Conservation (phyloP, 2,888 invertebrate genomes). For the Hanleya hanleyi region DNA sequence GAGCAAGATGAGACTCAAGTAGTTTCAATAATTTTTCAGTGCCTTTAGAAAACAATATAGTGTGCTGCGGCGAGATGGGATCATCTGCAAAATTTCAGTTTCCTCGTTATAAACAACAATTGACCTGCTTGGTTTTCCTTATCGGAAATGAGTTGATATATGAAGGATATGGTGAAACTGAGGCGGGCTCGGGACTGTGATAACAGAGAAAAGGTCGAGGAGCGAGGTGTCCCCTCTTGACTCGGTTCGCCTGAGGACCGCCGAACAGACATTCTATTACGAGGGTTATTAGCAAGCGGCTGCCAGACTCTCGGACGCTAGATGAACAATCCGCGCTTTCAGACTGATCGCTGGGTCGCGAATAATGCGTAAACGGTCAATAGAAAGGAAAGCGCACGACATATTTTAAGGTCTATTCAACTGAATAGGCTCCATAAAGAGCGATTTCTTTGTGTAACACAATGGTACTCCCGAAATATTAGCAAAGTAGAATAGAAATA, state of each 20-base stretch:
- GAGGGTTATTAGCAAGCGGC: background rate
- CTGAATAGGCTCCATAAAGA: background rate
- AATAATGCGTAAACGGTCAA: background rate
- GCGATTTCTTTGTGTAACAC: background rate
- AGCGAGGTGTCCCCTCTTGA: background rate
- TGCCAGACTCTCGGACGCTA: background rate
- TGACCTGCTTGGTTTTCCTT: too few species aligned
- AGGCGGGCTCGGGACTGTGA: too few species aligned
- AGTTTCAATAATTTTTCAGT: too few species aligned
- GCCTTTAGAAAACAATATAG: too few species aligned
- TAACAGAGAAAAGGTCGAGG: too few species aligned
- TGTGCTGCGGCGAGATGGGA: too few species aligned
- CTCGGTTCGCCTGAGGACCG: background rate
- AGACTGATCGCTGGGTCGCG: background rate
- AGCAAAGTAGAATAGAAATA: background rate
- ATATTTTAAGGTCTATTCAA: background rate
- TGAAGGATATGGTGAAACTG: too few species aligned
- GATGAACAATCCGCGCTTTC: background rate
- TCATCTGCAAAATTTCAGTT: too few species aligned
- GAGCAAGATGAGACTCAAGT: too few species aligned
- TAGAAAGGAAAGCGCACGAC: conserved; percentile 6
- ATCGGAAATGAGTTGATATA: too few species aligned
- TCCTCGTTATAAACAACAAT: too few species aligned
- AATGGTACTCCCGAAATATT: background rate
- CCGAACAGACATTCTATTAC: background rate